Percentiles rank a stretch among this genome's conserved stretches.
These are phyloP conservation scores for Megaceryle alcyon DNA, from an alignment of 2,797 vertebrate species.

Conservation along the genomic window DNA sequence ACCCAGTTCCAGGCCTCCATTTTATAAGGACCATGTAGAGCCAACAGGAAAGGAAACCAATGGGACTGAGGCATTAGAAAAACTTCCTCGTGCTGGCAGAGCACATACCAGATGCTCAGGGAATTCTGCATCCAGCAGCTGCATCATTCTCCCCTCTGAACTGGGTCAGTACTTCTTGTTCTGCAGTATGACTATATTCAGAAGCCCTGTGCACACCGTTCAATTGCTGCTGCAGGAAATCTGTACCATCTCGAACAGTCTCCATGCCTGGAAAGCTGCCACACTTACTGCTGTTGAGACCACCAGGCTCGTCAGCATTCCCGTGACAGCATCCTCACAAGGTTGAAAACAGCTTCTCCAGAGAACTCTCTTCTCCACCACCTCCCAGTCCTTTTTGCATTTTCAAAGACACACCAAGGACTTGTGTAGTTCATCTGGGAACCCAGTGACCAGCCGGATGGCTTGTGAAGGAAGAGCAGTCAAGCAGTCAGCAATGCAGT, in stretches of 20 bases:
- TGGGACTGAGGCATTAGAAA: background rate
- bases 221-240: background rate
- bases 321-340: background rate
- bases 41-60: background rate
- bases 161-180: background rate
- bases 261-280: background rate
- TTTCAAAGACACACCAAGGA: background rate
- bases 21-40: background rate
- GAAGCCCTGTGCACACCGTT: background rate
- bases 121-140: background rate
- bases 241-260: background rate
- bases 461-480: background rate
- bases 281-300: background rate
- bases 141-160: background rate
- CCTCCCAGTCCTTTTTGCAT: background rate
- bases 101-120: background rate
- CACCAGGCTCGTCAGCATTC: background rate
- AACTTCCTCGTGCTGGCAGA: background rate
- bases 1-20: background rate
- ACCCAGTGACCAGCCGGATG: background rate
- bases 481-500: rapidly evolving
- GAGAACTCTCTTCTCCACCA: background rate
- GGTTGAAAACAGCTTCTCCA: background rate
- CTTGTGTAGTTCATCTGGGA: background rate
- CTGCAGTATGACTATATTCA: background rate